A percentile compares a stretch with the other conserved stretches of the same genome.
Conservation (phyloP, 2,113 vertebrate species). For the Dasyornis broadbenti region DNA sequence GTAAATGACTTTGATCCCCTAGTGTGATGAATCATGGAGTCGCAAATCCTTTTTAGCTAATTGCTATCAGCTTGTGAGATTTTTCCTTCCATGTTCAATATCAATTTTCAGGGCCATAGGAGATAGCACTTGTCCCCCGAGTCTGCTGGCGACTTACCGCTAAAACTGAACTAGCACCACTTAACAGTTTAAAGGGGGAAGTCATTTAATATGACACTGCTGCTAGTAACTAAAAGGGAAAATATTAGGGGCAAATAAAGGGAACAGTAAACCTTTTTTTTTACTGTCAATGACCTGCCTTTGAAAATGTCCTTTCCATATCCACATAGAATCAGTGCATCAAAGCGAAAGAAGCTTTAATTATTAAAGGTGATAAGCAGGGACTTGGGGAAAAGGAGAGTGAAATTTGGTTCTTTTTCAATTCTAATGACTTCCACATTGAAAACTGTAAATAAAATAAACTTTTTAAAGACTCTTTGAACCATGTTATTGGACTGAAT, state of each 20-base stretch:
- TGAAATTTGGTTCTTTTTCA: not conserved
- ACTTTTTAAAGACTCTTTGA: not conserved
- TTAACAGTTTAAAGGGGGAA: constrained; percentile 83
- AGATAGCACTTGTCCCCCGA: constrained; percentile 87
- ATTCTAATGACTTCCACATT: not conserved
- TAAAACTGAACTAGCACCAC: constrained; percentile 88
- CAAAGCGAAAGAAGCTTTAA: not conserved
- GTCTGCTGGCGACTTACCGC: constrained; percentile 81
- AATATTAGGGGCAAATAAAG: constrained; percentile 74
- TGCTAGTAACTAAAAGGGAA: constrained; percentile 77
- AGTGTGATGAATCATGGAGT: constrained; percentile 92
- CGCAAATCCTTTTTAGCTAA: constrained; percentile 99
- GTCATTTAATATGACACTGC: constrained; percentile 83
- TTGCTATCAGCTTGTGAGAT: constrained; percentile 96
- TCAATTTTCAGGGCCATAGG: constrained; percentile 96
- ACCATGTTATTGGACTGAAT: not conserved
- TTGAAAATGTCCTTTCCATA: constrained; percentile 19
- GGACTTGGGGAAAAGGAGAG: not conserved
- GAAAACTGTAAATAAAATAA: not conserved
- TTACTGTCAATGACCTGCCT: constrained; percentile 78
- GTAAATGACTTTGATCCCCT: constrained; percentile 91
- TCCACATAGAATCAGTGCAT: not conserved
- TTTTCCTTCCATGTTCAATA: constrained; percentile 93
- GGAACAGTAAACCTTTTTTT: constrained; percentile 68
- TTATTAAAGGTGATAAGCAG: not conserved